Percentiles rank a stretch among this genome's conserved stretches.
phyloP scores from a whole-genome alignment of 1,140 invertebrate genomes.

The Penaeus indicus region DNA sequence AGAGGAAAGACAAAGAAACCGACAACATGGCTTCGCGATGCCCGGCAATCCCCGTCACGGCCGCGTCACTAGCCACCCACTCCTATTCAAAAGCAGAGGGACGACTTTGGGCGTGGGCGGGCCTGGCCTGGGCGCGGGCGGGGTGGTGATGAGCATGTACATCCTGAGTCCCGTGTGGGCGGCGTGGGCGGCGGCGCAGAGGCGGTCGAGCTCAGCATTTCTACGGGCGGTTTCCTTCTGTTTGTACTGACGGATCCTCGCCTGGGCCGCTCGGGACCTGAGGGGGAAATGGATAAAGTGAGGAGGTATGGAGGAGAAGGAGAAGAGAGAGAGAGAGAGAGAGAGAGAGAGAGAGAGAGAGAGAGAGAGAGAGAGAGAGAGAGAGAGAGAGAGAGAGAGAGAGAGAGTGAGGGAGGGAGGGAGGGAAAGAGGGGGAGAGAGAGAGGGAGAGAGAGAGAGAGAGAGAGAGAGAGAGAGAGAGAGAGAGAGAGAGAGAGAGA shows the following conservation, averaged over 20 bases:
- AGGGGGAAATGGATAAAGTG: no score
- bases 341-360: no score
- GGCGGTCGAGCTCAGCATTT: conserved; percentile 21
- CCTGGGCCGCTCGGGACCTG: conserved; percentile 23
- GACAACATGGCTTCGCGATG: background rate
- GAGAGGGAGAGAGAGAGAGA: no score
- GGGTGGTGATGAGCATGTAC: conserved; percentile 48
- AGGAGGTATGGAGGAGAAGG: no score
- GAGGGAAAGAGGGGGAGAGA: no score
- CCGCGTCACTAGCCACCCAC: background rate
- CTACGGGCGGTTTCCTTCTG: background rate
- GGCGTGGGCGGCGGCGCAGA: conserved; percentile 31
- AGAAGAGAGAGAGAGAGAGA: no score
- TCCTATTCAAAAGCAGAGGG: conserved; percentile 12
- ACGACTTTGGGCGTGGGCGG: conserved; percentile 41
- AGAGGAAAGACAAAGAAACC: background rate
- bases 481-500: no score
- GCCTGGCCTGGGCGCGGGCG: conserved; percentile 18
- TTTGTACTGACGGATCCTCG: conserved; percentile 14
- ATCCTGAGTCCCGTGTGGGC: conserved; percentile 54
- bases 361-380: no score
- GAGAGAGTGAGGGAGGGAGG: no score
- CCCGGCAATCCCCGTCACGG: background rate
- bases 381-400: no score
- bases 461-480: no score